These are phyloP conservation scores for Condylura cristata DNA, from an alignment of 2,113 vertebrate species.

Conservation along the genomic window DNA sequence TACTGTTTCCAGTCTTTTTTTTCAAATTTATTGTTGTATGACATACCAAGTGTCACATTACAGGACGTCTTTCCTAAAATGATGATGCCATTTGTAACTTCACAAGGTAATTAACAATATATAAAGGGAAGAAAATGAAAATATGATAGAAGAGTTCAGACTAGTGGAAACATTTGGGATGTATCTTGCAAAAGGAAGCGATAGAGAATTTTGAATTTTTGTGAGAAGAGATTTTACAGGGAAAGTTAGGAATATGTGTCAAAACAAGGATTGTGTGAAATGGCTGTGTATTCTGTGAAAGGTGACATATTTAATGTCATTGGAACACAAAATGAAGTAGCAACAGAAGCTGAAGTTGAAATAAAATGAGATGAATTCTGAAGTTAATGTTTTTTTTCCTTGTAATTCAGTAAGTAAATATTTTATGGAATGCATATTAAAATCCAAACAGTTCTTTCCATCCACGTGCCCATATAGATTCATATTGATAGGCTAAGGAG, in stretches of 20 bases:
- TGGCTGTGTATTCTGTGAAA: neutral
- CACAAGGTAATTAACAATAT: neutral
- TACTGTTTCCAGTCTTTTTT: neutral
- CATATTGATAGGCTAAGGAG: neutral
- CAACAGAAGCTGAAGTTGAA: neutral
- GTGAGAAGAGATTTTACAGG: slow-evolving; percentile 29
- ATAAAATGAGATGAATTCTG: neutral
- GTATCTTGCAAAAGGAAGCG: neutral
- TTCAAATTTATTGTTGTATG: neutral
- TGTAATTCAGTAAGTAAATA: neutral
- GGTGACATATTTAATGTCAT: slow-evolving; percentile 5
- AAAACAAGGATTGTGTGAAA: slow-evolving; percentile 38
- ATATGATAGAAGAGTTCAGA: slow-evolving; percentile 2
- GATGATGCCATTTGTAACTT: neutral
- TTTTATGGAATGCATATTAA: neutral
- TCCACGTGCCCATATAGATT: neutral
- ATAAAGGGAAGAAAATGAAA: neutral
- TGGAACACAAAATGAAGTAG: neutral
- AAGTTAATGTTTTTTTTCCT: neutral
- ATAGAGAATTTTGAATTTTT: too few species aligned
- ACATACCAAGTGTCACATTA: neutral
- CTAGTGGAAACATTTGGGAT: neutral
- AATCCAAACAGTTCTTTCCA: neutral
- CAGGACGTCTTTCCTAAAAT: neutral
- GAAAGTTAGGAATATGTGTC: slow-evolving; percentile 16